phyloP scores from a whole-genome alignment of 1,140 invertebrate genomes.

The Venturia canescens region DNA sequence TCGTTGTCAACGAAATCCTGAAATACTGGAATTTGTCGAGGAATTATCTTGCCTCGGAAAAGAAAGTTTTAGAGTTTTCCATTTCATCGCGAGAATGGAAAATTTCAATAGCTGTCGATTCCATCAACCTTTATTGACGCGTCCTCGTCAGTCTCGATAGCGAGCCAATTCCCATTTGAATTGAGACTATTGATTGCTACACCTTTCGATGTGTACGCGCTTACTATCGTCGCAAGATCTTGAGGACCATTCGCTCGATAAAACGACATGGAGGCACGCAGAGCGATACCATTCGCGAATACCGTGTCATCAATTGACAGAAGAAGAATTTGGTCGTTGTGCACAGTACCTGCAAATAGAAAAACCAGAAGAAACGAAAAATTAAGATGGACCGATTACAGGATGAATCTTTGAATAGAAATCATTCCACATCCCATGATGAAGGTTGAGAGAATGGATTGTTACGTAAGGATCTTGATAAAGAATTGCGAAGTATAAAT shows the following conservation, averaged over 20 bases:
- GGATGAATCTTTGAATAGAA: no score
- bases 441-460: no score
- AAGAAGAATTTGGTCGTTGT: conserved; percentile 64
- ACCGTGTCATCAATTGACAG: conserved; percentile 70
- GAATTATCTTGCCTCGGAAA: background rate
- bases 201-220: conserved; percentile 55
- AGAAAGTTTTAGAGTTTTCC: background rate
- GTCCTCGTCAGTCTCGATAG: conserved; percentile 67
- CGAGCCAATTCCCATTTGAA: conserved; percentile 63
- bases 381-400: background rate
- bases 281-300: conserved; percentile 66
- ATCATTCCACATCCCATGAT: no score
- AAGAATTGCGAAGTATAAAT: no score
- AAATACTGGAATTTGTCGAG: conserved; percentile 17
- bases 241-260: conserved; percentile 63
- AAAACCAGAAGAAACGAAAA: conserved; percentile 21
- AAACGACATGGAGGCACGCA: conserved; percentile 67
- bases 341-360: conserved; percentile 68
- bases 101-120: conserved; percentile 62
- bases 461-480: no score
- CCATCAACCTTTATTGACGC: conserved; percentile 58
- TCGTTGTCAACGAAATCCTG: conserved; percentile 24
- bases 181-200: conserved; percentile 64
- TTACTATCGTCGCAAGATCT: conserved; percentile 65
- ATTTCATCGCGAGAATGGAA: background rate